Conservation (phyloP, 2,888 invertebrate genomes). For the Thymelicus acteon region DNA sequence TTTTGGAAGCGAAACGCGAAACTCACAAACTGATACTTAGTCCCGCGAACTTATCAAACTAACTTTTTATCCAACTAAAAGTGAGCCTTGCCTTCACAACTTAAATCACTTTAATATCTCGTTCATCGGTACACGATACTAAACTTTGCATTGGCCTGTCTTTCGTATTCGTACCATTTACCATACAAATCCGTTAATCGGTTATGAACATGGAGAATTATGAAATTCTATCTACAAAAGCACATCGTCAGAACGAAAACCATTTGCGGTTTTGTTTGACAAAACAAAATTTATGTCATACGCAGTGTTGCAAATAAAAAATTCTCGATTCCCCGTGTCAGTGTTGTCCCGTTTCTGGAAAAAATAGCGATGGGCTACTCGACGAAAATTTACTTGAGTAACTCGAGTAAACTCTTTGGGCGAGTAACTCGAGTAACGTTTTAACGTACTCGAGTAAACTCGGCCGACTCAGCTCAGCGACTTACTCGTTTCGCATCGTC, state of each 20-base stretch:
- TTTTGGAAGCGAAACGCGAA: constrained; percentile 56
- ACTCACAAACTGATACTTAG: constrained; percentile 7
- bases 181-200: constrained; percentile 43
- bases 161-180: constrained; percentile 6
- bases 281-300: constrained; percentile 47
- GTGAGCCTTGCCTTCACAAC: constrained; percentile 11
- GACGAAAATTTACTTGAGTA: too few species aligned
- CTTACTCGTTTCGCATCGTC: too few species aligned
- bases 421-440: too few species aligned
- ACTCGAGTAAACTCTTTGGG: too few species aligned
- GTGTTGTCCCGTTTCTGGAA: too few species aligned
- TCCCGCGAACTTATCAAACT: constrained; percentile 26
- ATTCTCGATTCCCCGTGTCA: too few species aligned
- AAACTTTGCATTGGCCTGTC: background rate
- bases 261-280: constrained; percentile 72
- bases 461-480: too few species aligned
- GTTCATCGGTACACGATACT: background rate
- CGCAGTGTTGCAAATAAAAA: background rate
- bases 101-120: constrained; percentile 13
- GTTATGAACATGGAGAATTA: constrained; percentile 57
- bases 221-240: constrained; percentile 64
- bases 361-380: too few species aligned
- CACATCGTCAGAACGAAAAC: constrained; percentile 64
- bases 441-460: too few species aligned
- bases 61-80: constrained; percentile 18